Percentiles rank a stretch among this genome's conserved stretches.
These are phyloP conservation scores for Leptarthrus brevirostris DNA, from an alignment of 2,888 invertebrate species.

Conservation along the genomic window DNA sequence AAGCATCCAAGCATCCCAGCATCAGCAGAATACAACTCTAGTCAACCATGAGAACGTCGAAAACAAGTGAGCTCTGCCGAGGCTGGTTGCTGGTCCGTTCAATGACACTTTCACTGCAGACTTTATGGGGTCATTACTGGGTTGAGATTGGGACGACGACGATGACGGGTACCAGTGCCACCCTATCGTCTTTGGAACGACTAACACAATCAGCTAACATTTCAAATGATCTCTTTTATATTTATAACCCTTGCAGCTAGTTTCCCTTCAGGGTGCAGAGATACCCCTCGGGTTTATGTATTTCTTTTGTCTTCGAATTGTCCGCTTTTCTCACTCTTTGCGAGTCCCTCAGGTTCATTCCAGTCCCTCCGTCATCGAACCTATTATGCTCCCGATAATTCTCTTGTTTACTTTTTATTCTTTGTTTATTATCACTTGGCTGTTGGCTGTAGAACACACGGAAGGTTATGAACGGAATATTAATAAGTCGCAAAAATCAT, in stretches of 20 bases:
- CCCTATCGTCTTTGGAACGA: constrained; percentile 13
- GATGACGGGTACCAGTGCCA: too few species aligned
- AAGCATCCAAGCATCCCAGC: neutral
- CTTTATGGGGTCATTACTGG: constrained; percentile 48
- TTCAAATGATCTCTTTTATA: constrained; percentile 35
- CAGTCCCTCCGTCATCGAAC: constrained; percentile 48
- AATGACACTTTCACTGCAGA: constrained; percentile 55
- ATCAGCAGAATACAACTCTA: constrained; percentile 1
- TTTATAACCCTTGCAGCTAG: constrained; percentile 24
- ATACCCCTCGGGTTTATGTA: constrained; percentile 42
- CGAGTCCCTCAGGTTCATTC: constrained; percentile 1
- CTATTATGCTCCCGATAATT: constrained; percentile 44
- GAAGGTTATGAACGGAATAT: constrained; percentile 21
- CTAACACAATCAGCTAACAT: neutral
- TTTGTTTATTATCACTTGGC: constrained; percentile 30
- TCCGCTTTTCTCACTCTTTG: neutral
- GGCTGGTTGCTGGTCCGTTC: constrained; percentile 48
- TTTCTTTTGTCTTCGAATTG: constrained; percentile 5
- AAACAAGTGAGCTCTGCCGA: constrained; percentile 18
- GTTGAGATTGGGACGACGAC: neutral
- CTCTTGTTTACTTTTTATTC: constrained; percentile 35
- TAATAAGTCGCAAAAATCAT: constrained; percentile 33
- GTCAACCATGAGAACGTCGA: constrained; percentile 2
- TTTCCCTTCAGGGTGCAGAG: neutral
- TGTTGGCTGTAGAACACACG: neutral